phyloP scores from a whole-genome alignment of 2,113 vertebrate genomes.

The Erythrocercus mccallii region DNA sequence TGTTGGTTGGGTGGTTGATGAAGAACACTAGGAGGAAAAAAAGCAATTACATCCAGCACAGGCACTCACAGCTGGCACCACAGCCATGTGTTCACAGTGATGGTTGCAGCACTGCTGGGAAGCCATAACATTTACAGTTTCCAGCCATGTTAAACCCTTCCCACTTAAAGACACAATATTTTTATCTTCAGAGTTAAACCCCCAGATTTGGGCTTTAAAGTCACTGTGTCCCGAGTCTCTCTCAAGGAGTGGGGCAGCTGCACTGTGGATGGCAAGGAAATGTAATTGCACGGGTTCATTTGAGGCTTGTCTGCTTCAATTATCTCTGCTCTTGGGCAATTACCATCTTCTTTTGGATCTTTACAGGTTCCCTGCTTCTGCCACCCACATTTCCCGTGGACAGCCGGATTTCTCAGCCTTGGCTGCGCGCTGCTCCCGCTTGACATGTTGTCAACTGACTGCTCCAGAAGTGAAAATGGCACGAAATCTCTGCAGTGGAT shows the following conservation, averaged over 20 bases:
- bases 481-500: neutral
- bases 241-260: neutral
- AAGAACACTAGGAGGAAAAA: conserved; percentile 35
- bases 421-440: neutral
- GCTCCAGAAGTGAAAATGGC: neutral
- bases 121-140: neutral
- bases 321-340: neutral
- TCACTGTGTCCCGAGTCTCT: neutral
- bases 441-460: neutral
- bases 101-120: neutral
- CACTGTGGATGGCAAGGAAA: neutral
- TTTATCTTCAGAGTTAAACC: neutral
- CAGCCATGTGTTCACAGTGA: conserved; percentile 6
- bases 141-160: neutral
- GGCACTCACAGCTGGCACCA: conserved; percentile 30
- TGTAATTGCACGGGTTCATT: neutral
- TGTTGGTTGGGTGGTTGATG: conserved; percentile 13
- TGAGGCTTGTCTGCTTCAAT: neutral
- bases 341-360: neutral
- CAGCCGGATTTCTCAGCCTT: neutral
- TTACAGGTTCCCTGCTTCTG: neutral
- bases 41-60: conserved; percentile 37
- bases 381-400: neutral
- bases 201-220: neutral
- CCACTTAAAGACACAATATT: neutral